A percentile compares a stretch with the other conserved stretches of the same genome.
Conservation (phyloP, 2,888 invertebrate genomes). For the Yponomeuta malinellus region DNA sequence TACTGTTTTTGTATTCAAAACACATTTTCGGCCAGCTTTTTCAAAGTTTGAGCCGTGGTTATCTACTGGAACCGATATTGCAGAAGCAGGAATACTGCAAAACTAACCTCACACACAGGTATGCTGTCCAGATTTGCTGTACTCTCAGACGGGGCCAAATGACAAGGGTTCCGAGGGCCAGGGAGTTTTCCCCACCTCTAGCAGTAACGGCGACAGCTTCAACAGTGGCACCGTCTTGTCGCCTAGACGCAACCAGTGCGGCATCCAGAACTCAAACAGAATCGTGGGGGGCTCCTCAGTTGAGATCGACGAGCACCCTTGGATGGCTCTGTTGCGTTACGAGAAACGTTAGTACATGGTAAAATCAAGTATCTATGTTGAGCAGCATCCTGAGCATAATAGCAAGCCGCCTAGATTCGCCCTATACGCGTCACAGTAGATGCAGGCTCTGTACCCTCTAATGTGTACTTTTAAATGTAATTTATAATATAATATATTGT, state of each 20-base stretch:
- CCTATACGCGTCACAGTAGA: no score
- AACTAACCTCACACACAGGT: conserved; percentile 41
- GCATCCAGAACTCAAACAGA: conserved; percentile 67
- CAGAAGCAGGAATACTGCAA: background rate
- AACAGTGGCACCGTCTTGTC: conserved; percentile 33
- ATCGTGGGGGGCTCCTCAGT: conserved; percentile 79
- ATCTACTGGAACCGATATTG: background rate
- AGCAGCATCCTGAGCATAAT: no score
- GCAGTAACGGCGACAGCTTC: background rate
- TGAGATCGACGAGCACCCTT: conserved; percentile 81
- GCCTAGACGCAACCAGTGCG: conserved; percentile 70
- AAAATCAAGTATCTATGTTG: no score
- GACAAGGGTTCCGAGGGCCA: background rate
- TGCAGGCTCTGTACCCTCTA: no score
- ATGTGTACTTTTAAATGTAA: no score
- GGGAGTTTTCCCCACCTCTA: background rate
- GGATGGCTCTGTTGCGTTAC: conserved; percentile 82
- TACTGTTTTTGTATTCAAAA: no score
- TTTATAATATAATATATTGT: no score
- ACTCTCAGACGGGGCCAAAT: background rate
- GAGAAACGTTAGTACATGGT: conserved; percentile 55
- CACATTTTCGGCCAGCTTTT: no score
- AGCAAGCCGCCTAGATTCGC: no score
- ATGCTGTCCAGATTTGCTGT: conserved; percentile 57
- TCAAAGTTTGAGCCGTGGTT: no score